phyloP scores from a whole-genome alignment of 1,140 invertebrate genomes.

The Nasonia vitripennis region DNA sequence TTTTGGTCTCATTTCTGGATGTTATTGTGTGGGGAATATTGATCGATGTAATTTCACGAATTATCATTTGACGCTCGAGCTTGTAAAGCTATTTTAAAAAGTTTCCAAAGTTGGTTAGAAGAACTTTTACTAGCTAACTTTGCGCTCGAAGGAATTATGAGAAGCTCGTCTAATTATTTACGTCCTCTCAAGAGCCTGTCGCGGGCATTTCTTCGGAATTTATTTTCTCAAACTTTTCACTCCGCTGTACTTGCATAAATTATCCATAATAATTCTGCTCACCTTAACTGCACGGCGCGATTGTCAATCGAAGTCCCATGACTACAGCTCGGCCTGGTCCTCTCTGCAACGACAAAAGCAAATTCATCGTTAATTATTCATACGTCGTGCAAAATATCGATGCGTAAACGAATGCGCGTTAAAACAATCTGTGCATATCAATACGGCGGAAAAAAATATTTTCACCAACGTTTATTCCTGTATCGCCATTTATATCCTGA shows the following conservation, averaged over 20 bases:
- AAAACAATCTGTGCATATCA: too few relatives aligned
- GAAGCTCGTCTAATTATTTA: neutral
- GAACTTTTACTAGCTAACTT: neutral
- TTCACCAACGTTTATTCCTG: too few relatives aligned
- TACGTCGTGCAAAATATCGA: too few relatives aligned
- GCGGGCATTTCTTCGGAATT: neutral
- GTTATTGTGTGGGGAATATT: too few relatives aligned
- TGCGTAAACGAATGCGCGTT: too few relatives aligned
- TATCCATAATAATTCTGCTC: constrained; percentile 33
- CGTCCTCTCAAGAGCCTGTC: neutral
- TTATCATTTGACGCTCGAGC: neutral
- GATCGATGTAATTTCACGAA: neutral
- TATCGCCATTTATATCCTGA: too few relatives aligned
- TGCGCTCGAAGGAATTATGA: neutral
- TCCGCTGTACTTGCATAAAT: neutral
- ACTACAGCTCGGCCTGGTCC: constrained; percentile 17
- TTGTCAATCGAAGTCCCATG: constrained; percentile 59
- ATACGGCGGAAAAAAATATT: too few relatives aligned
- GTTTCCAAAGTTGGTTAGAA: neutral
- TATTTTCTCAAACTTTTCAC: neutral
- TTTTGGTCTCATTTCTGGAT: too few relatives aligned
- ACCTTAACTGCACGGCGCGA: constrained; percentile 64
- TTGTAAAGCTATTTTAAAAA: neutral
- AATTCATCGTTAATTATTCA: neutral
- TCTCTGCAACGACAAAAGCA: constrained; percentile 51